These are phyloP conservation scores for Napeogenes sylphis DNA, from an alignment of 2,888 invertebrate genomes.

Conservation along the genomic window DNA sequence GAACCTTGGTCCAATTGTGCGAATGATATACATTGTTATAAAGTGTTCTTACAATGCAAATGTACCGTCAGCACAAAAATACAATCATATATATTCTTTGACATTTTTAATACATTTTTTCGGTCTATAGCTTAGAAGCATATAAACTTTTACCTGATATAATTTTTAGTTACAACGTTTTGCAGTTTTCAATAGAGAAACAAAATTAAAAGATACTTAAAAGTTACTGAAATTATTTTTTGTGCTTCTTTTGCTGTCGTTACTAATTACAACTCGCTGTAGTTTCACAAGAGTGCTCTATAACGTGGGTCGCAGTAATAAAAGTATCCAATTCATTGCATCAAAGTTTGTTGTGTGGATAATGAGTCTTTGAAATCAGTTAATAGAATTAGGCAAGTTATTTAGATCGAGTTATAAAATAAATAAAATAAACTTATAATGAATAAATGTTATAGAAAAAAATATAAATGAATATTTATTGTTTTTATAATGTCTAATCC, in stretches of 20 bases:
- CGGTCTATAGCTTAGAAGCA: too few relatives aligned
- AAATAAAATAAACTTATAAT: too few relatives aligned
- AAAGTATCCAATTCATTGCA: constrained; percentile 5
- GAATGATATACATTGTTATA: constrained; percentile 31
- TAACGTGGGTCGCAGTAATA: constrained; percentile 2
- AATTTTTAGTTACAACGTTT: too few relatives aligned
- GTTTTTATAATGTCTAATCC: constrained; percentile 7
- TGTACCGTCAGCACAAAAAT: constrained; percentile 28
- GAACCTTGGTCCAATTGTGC: constrained; percentile 45
- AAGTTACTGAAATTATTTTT: neutral
- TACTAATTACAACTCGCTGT: constrained; percentile 4
- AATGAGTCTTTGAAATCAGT: neutral
- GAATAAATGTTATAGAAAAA: too few relatives aligned
- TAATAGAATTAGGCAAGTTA: neutral
- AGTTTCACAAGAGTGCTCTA: constrained; percentile 6
- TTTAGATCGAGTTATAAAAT: too few relatives aligned
- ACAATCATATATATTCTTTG: constrained; percentile 7
- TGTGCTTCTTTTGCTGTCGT: neutral
- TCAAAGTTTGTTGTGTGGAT: constrained; percentile 4
- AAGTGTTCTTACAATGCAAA: constrained; percentile 28
- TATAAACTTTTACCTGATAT: too few relatives aligned
- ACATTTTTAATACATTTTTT: too few relatives aligned
- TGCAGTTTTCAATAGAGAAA: neutral
- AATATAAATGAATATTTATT: too few relatives aligned
- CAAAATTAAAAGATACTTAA: neutral